phyloP scores from a whole-genome alignment of 2,113 vertebrate genomes.

The Kryptolebias marmoratus region DNA sequence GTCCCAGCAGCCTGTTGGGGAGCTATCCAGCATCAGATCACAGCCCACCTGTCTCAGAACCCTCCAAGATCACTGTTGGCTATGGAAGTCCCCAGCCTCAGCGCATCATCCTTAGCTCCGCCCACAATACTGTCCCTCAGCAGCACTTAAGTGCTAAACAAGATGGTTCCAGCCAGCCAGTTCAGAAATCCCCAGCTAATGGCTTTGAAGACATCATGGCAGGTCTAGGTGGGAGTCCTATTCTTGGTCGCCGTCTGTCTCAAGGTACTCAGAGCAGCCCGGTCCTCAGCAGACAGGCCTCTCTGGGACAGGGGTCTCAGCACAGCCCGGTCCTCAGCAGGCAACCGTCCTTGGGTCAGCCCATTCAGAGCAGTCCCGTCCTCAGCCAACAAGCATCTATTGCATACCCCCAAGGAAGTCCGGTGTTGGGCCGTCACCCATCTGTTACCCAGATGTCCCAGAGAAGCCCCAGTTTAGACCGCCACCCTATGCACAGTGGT shows the following conservation, averaged over 20 bases:
- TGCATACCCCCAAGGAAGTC: constrained; percentile 82
- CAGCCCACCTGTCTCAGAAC: constrained; percentile 65
- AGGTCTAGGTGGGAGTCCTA: constrained; percentile 61
- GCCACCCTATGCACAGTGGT: constrained; percentile 87
- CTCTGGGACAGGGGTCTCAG: constrained; percentile 61
- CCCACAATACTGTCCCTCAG: constrained; percentile 80
- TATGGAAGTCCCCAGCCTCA: constrained; percentile 85
- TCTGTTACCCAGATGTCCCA: constrained; percentile 78
- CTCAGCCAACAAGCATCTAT: constrained; percentile 75
- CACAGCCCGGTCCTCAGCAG: constrained; percentile 73
- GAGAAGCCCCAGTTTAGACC: constrained; percentile 87
- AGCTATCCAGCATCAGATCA: constrained; percentile 66
- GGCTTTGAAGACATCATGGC: constrained; percentile 66
- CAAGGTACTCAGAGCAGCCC: constrained; percentile 69
- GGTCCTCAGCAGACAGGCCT: constrained; percentile 63
- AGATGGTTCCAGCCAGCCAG: constrained; percentile 34
- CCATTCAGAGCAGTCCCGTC: constrained; percentile 72
- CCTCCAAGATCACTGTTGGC: constrained; percentile 68
- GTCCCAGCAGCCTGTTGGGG: constrained; percentile 58
- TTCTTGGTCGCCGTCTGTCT: constrained; percentile 58
- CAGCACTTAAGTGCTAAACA: constrained; percentile 72
- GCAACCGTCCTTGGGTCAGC: constrained; percentile 68
- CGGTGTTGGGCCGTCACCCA: constrained; percentile 74
- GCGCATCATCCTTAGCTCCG: constrained; percentile 82
- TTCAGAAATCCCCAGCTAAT: constrained; percentile 56